Base-by-base conservation (phyloP, 2,888 invertebrate species). In the Dascillus cervinus region DNA sequence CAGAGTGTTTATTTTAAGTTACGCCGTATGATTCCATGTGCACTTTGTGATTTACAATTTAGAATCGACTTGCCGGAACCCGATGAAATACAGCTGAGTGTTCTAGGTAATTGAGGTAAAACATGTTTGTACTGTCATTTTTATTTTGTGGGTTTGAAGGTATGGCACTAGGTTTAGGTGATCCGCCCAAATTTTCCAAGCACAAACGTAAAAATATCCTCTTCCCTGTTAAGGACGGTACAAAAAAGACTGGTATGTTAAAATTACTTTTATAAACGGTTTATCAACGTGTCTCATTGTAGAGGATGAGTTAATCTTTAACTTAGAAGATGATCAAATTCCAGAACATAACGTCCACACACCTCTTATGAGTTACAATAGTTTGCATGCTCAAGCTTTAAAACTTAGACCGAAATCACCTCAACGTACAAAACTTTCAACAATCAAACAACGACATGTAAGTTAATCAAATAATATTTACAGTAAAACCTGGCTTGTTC, bases 1-100 rank as follows among this genome's bases (percentile, higher is more conserved):
- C 75, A 82, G 71, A 80, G 82, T 39, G 79, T 92, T 26, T 86
- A 82, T 55, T 94, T 92, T 66, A 95, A 94, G 66, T 69, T 95
- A 50, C 73, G 94, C 6, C 73, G 85, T 8, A 79, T 91, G 78
- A 79, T 82, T 39, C 94, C 94, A 0, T 89, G 88, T 61, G 86
- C 88, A 9, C 69, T 95, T 10, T 82, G 83, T 42, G 79, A 86
- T 58, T 67, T 92, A 14, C 72, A 78, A 49, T 89, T 92, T 62
- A 76, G 82, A 39, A 73, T 94, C 1, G 88, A 89, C 47, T 70
- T 94, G 44, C 89, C 92, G 0, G 92, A 94, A 62, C 82, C 86
- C 34, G 82, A 82, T 50, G 77, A 78, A 57, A 65, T 79, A 32
- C 78, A 78, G 45, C 55, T 75, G 13, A 67, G 67, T 35, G 65